phyloP scores from a whole-genome alignment of 1,140 invertebrate genomes.

The Laupala kohalensis region DNA sequence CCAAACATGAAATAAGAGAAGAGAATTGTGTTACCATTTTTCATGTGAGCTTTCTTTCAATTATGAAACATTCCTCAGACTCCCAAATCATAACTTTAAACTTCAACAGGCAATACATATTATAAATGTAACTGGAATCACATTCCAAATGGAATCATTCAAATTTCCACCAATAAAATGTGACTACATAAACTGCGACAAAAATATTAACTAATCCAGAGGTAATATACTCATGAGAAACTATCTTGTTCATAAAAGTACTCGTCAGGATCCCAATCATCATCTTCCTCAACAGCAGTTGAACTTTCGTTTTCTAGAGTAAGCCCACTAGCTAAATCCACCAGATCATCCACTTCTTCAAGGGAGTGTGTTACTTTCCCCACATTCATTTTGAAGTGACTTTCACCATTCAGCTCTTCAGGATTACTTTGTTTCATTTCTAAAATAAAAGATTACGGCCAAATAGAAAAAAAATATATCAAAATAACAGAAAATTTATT shows the following conservation, averaged over 20 bases:
- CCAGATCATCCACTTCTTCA: not conserved
- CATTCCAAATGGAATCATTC: not conserved
- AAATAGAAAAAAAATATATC: no score
- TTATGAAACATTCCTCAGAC: not conserved
- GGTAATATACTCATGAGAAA: not conserved
- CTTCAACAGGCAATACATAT: not conserved
- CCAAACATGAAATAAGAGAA: not conserved
- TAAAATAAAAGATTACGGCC: no score
- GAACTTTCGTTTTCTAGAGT: no score
- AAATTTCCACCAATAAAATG: not conserved
- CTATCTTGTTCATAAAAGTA: conserved; percentile 3
- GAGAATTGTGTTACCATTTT: not conserved
- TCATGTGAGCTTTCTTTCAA: no score
- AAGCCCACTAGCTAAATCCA: no score
- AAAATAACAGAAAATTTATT: not conserved
- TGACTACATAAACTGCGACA: no score
- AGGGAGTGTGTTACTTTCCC: not conserved
- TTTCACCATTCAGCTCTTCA: not conserved
- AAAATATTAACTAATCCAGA: not conserved
- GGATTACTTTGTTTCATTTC: not conserved
- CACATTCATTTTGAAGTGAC: not conserved
- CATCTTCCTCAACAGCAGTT: not conserved
- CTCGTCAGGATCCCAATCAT: not conserved
- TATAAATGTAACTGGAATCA: not conserved
- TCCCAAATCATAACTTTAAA: not conserved